A percentile compares a stretch with the other conserved stretches of the same genome.
Evolutionary conservation across 1,140 invertebrate genomes (phyloP).

Genomic region (Neodiprion virginianus): DNA sequence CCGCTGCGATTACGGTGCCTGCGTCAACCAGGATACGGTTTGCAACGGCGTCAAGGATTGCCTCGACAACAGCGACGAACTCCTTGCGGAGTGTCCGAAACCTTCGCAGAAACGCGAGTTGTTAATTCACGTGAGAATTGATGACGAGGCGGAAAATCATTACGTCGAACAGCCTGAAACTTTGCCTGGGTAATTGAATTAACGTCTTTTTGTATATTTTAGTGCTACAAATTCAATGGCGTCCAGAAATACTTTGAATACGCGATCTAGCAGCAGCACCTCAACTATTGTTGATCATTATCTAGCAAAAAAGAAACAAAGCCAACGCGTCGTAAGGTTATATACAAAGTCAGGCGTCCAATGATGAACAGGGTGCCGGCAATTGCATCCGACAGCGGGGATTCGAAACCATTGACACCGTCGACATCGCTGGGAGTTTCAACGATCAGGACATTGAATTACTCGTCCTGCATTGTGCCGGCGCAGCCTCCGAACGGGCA

Average conservation of each 20-base stretch:
- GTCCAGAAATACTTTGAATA: too few species aligned
- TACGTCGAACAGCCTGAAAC: too few species aligned
- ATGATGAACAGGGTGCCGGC: not conserved
- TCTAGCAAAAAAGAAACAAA: too few species aligned
- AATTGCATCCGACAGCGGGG: not conserved
- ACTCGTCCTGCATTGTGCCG: slow-evolving; percentile 38
- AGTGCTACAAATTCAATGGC: not conserved
- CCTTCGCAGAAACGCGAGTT: not conserved
- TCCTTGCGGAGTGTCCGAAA: slow-evolving; percentile 32
- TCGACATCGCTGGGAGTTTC: not conserved
- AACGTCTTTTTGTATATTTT: too few species aligned
- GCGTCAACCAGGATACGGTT: slow-evolving; percentile 60
- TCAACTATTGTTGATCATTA: too few species aligned
- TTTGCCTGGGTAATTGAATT: too few species aligned
- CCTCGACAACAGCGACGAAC: slow-evolving; percentile 74
- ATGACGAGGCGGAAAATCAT: not conserved
- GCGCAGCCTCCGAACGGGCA: slow-evolving; percentile 45
- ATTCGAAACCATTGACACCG: not conserved
- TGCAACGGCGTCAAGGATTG: slow-evolving; percentile 71
- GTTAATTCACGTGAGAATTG: not conserved
- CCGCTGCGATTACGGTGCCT: slow-evolving; percentile 68
- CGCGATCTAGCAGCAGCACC: too few species aligned
- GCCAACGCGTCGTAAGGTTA: too few species aligned
- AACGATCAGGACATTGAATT: too few species aligned
- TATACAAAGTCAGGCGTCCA: too few species aligned